Base-by-base conservation (phyloP, 2,113 vertebrate genomes). In the Thalassarche chlororhynchos region DNA sequence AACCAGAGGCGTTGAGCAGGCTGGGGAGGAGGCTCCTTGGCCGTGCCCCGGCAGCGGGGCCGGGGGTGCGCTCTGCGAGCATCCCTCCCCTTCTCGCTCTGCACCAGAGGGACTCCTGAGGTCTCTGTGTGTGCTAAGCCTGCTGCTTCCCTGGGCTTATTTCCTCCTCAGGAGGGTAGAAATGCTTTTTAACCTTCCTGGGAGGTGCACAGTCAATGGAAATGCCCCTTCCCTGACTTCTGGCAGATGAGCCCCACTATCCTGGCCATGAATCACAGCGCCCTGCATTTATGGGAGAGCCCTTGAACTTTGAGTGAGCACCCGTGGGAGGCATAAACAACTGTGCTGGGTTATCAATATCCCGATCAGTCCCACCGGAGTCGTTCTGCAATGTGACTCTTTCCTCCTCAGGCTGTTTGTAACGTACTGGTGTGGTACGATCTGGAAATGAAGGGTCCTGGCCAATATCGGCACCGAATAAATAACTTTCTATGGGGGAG, bases 341-440 rank as follows among this genome's bases (percentile, higher is more conserved):
- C 58, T 32, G 16, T 6, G 1, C 32, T 20, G 44, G 7, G 14
- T 83, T 71, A 25, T 51, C 75, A 25, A 8, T 57, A 38, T 10
- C 76, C n/a, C 2, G 0, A 14, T 38, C 75, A 46, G 61, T 28
- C 34, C 61, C 86, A 23, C 19, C 4, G 10, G 64, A 26, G 17
- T 44, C 5, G 0, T 64, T 47, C 88, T 86, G n/a, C 58, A 74
- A 10, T 5, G 57, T 60, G 34, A 24, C 25, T 77, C 62, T 34
- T 29, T 55, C 57, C 47, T 95, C 54, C 70, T 34, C 32, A 5
- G 69, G 60, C 77, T 93, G 36, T 62, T 74, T 31, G 47, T 28
- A 49, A 47, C 0, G 0, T n/a, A 4, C 7, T 49, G 47, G 19
- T 14, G 15, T 2, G 0, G 55, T 12, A 25, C 16, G 1, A 25